Evolutionary conservation across 1,140 invertebrate species (phyloP).

Genomic region (Lutraria rhynchaena): DNA sequence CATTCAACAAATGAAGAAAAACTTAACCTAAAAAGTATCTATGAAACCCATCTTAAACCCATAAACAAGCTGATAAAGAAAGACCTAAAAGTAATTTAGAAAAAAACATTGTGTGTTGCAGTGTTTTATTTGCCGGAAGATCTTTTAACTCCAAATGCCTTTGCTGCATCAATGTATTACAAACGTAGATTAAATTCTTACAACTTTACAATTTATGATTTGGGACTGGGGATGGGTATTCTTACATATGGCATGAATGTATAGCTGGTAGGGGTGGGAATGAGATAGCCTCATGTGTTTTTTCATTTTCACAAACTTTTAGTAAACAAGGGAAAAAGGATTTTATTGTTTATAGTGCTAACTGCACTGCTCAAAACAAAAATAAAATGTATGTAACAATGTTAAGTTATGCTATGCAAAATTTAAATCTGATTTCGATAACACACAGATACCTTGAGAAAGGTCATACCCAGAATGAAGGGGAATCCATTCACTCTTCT

Average conservation of each 20-base stretch:
- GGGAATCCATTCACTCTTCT: conserved; percentile 16
- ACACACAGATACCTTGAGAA: conserved; percentile 27
- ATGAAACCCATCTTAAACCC: too few relatives aligned
- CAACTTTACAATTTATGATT: conserved; percentile 34
- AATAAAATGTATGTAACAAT: conserved; percentile 31
- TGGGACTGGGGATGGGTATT: conserved; percentile 11
- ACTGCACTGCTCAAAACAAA: conserved; percentile 39
- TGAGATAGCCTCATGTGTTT: conserved; percentile 32
- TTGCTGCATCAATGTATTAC: background rate
- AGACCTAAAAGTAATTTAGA: background rate
- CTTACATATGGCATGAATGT: conserved; percentile 7
- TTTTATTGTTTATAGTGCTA: conserved; percentile 43
- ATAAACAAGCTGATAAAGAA: conserved; percentile 7
- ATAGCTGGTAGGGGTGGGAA: background rate
- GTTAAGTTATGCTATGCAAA: conserved; percentile 10
- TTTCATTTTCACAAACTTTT: too few relatives aligned
- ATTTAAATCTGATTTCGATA: conserved; percentile 4
- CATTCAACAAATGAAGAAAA: background rate
- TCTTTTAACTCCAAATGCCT: conserved; percentile 2
- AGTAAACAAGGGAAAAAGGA: background rate
- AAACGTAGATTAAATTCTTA: conserved; percentile 13
- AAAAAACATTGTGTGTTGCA: background rate
- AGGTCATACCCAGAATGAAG: conserved; percentile 45
- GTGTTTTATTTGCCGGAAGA: conserved; percentile 21
- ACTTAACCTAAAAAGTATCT: too few relatives aligned